A percentile compares a stretch with the other conserved stretches of the same genome.
Evolutionary conservation across 2,113 vertebrate genomes (phyloP).

Genomic region (Toxotes jaculatrix): DNA sequence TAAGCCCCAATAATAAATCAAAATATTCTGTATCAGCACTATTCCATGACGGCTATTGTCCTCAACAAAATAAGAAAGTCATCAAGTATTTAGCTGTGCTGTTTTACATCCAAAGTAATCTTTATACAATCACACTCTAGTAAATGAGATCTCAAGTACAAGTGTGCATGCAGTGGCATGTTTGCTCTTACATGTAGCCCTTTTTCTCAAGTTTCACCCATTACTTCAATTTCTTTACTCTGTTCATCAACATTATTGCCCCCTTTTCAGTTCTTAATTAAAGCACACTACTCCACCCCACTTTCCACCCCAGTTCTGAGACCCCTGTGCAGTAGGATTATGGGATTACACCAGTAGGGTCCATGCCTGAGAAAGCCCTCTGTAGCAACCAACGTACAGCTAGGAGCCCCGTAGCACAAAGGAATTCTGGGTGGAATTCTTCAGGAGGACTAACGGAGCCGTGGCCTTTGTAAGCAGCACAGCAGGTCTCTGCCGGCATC

Average conservation of each 20-base stretch:
- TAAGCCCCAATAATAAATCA: slow-evolving; percentile 52
- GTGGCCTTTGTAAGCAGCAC: slow-evolving; percentile 91
- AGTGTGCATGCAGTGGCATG: background rate
- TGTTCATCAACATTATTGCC: slow-evolving; percentile 73
- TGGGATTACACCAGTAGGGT: slow-evolving; percentile 96
- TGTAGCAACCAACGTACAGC: slow-evolving; percentile 90
- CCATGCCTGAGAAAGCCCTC: slow-evolving; percentile 93
- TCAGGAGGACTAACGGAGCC: slow-evolving; percentile 89
- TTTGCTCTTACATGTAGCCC: background rate
- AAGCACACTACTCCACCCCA: slow-evolving; percentile 92
- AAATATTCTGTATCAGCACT: slow-evolving; percentile 74
- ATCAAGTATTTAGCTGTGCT: slow-evolving; percentile 37
- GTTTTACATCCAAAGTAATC: slow-evolving; percentile 22
- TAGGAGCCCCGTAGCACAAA: slow-evolving; percentile 90
- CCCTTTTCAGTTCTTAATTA: slow-evolving; percentile 92
- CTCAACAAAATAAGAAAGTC: slow-evolving; percentile 39
- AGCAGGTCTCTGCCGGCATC: slow-evolving; percentile 85
- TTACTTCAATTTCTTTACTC: slow-evolving; percentile 55
- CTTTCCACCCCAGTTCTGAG: slow-evolving; percentile 87
- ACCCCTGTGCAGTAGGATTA: slow-evolving; percentile 97
- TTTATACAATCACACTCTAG: slow-evolving; percentile 1
- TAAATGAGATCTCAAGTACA: slow-evolving; percentile 10
- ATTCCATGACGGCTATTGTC: slow-evolving; percentile 43
- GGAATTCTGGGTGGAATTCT: slow-evolving; percentile 88
- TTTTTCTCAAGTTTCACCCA: slow-evolving; percentile 39